These are phyloP conservation scores for Propithecus perrieri DNA, from an alignment of 2,797 vertebrate genomes.

Conservation along the genomic window DNA sequence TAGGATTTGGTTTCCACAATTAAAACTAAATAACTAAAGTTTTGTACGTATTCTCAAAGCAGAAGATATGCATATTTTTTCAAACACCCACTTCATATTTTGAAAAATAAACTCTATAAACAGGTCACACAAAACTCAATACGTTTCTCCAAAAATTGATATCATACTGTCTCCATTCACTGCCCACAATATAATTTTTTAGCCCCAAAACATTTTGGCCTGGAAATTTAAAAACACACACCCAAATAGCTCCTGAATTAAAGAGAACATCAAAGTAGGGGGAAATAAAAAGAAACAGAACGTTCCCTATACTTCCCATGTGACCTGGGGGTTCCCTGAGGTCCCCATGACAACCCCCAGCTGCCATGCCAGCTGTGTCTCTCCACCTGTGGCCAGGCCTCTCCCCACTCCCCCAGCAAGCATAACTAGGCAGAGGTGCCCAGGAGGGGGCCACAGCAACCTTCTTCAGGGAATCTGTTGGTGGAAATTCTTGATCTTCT, in stretches of 20 bases:
- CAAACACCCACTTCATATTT: neutral
- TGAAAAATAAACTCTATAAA: neutral
- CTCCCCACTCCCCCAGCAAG: neutral
- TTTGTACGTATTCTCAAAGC: neutral
- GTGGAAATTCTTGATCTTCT: neutral
- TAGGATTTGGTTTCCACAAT: neutral
- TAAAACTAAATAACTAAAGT: neutral
- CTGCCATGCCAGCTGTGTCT: neutral
- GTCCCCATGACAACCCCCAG: neutral
- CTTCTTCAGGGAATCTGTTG: neutral
- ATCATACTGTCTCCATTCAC: neutral
- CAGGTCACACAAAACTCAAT: neutral
- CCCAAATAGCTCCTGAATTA: neutral
- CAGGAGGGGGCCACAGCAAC: neutral
- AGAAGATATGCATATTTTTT: neutral
- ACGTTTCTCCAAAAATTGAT: neutral
- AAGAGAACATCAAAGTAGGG: neutral
- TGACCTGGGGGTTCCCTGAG: neutral
- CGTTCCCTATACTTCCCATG: neutral
- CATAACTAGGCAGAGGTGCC: neutral
- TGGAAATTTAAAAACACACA: neutral
- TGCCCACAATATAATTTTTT: neutral
- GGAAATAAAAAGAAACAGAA: neutral
- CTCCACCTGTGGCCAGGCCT: neutral
- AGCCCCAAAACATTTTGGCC: neutral